phyloP scores from a whole-genome alignment of 1,140 invertebrate species.

The Heliconius hermathena region DNA sequence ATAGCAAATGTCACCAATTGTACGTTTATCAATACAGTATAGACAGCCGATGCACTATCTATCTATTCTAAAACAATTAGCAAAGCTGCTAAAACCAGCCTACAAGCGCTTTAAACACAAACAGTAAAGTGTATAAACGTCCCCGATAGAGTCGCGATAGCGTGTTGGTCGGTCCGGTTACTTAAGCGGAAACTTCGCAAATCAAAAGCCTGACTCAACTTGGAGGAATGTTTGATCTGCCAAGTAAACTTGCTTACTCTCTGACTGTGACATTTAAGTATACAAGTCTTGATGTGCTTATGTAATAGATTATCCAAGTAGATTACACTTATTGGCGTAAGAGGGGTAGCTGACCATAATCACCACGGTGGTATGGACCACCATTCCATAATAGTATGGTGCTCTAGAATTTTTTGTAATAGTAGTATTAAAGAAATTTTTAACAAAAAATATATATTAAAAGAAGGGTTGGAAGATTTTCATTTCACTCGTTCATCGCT shows the following conservation, averaged over 20 bases:
- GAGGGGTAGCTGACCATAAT: too few species aligned
- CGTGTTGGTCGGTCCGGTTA: slow-evolving; percentile 53
- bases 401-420: too few species aligned
- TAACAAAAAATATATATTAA: too few species aligned
- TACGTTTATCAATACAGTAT: background rate
- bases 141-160: slow-evolving; percentile 41
- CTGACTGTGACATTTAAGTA: slow-evolving; percentile 44
- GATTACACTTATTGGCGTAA: background rate
- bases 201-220: slow-evolving; percentile 66
- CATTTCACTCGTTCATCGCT: too few species aligned
- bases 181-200: slow-evolving; percentile 65
- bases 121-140: slow-evolving; percentile 40
- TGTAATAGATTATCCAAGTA: slow-evolving; percentile 32
- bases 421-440: too few species aligned
- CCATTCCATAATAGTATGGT: too few species aligned
- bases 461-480: too few species aligned
- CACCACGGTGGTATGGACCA: too few species aligned
- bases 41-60: background rate
- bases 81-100: slow-evolving; percentile 17
- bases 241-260: slow-evolving; percentile 54
- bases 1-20: background rate
- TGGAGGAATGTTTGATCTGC: slow-evolving; percentile 64
- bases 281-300: slow-evolving; percentile 35
- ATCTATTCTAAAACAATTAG: slow-evolving; percentile 8
- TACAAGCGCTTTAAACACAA: slow-evolving; percentile 36